A percentile compares a stretch with the other conserved stretches of the same genome.
Conservation (phyloP, 2,888 invertebrate genomes). For the Erebia epiphron region DNA sequence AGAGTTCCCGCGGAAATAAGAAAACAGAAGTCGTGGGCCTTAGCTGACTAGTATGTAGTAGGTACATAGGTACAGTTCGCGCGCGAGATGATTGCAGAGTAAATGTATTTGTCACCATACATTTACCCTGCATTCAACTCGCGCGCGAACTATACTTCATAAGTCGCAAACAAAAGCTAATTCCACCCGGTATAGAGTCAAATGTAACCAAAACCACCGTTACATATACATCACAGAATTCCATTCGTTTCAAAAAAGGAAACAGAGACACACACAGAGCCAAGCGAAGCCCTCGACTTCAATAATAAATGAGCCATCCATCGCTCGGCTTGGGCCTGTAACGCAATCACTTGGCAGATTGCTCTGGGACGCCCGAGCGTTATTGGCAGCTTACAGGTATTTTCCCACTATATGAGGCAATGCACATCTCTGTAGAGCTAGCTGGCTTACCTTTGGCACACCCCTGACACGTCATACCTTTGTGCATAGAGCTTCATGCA, state of each 20-base stretch:
- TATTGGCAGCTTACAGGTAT: constrained; percentile 10
- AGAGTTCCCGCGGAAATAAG: too few relatives aligned
- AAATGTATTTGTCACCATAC: too few relatives aligned
- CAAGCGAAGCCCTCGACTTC: constrained; percentile 9
- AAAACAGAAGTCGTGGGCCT: too few relatives aligned
- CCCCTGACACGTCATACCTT: too few relatives aligned
- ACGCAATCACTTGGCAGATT: constrained; percentile 26
- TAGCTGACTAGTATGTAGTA: too few relatives aligned
- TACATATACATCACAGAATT: constrained; percentile 2
- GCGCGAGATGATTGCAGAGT: too few relatives aligned
- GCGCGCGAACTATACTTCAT: too few relatives aligned
- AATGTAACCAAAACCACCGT: constrained; percentile 4
- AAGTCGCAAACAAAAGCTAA: background rate
- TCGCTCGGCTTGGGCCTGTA: constrained; percentile 20
- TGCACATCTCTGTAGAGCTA: background rate
- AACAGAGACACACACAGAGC: constrained; percentile 2
- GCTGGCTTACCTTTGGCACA: too few relatives aligned
- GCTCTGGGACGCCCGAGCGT: constrained; percentile 24
- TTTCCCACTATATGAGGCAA: background rate
- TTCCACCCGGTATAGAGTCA: background rate
- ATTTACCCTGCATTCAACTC: too few relatives aligned
- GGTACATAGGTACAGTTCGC: too few relatives aligned
- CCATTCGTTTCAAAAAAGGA: constrained; percentile 3
- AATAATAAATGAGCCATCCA: constrained; percentile 23
- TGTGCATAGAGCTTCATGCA: too few relatives aligned